Base-by-base conservation (phyloP, 2,797 vertebrate genomes). In the Cryptoblepharus egeriae region DNA sequence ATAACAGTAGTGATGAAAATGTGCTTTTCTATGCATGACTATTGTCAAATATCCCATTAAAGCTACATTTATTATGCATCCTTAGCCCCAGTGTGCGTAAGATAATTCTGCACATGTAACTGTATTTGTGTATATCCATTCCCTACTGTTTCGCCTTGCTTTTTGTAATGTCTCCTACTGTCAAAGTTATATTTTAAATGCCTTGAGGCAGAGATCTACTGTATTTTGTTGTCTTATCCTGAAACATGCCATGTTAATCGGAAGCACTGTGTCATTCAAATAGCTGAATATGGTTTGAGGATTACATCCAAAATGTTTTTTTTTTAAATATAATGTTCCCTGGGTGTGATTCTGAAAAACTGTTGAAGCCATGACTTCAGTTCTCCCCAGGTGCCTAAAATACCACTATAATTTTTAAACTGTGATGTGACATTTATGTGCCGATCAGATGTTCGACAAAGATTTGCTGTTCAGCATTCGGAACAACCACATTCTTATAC, bases 391-490 rank as follows among this genome's bases (percentile, higher is more conserved):
- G 20, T 61, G 20, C 16, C 68, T 58, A 35, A 81, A 82, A 68
- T 69, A 68, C 37, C 63, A 69, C 12, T 26, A 68, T 15, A 75
- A 60, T 75, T 35, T 74, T 81, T 39, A 73, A 75, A 74, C 3
- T 28, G 58, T 81, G 80, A 68, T 45, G 83, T 92, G 76, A 82
- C 69, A 83, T 92, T 86, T 89, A 79, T 86, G 24, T 93, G 86
- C 92, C 87, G 88, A 92, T 93, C 85, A 89, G 75, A 49, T 3
- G 81, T 90, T 80, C 89, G 88, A 87, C 85, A 89, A 85, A 87
- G 35, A 88, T 70, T 88, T 88, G 75, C 83, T 87, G 76, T 88
- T 89, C 81, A 85, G 75, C 85, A 85, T 90, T 87, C 86, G 84
- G 79, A 86, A 88, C 74, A 80, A 92, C 91, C 88, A 30, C 9